phyloP scores from a whole-genome alignment of 2,888 invertebrate genomes.

The Morpho deidamia region DNA sequence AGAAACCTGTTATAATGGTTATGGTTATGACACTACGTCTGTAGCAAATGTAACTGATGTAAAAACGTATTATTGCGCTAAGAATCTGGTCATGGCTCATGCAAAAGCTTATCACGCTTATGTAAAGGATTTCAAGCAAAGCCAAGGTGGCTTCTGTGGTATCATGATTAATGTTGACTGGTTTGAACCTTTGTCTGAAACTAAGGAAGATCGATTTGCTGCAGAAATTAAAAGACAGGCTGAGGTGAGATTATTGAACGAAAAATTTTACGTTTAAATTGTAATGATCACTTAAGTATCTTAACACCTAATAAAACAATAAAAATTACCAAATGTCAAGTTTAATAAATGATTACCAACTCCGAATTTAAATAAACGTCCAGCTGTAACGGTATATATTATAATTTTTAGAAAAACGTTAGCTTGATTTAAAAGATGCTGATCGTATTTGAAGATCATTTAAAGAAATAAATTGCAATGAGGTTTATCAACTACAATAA shows the following conservation, averaged over 20 bases:
- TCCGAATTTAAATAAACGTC: no score
- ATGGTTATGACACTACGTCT: constrained; percentile 47
- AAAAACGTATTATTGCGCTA: constrained; percentile 71
- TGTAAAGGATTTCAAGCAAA: constrained; percentile 44
- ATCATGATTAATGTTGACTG: constrained; percentile 37
- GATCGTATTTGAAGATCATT: no score
- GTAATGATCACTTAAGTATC: no score
- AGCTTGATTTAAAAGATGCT: no score
- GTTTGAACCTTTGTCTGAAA: constrained; percentile 45
- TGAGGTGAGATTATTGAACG: constrained; percentile 29
- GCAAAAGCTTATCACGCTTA: constrained; percentile 61
- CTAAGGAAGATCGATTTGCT: constrained; percentile 44
- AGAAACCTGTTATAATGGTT: constrained; percentile 57
- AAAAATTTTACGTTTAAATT: neutral
- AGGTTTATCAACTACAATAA: no score
- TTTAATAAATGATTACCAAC: no score
- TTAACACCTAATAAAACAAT: no score
- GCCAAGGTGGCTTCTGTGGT: constrained; percentile 38
- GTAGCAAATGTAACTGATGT: constrained; percentile 54
- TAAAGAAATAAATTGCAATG: no score
- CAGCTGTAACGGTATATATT: no score
- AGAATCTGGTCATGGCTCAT: constrained; percentile 74
- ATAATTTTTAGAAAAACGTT: no score
- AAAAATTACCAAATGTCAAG: no score
- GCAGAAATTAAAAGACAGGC: constrained; percentile 38